A percentile compares a stretch with the other conserved stretches of the same genome.
phyloP scores from a whole-genome alignment of 2,797 vertebrate species.

The Eulemur mongoz region DNA sequence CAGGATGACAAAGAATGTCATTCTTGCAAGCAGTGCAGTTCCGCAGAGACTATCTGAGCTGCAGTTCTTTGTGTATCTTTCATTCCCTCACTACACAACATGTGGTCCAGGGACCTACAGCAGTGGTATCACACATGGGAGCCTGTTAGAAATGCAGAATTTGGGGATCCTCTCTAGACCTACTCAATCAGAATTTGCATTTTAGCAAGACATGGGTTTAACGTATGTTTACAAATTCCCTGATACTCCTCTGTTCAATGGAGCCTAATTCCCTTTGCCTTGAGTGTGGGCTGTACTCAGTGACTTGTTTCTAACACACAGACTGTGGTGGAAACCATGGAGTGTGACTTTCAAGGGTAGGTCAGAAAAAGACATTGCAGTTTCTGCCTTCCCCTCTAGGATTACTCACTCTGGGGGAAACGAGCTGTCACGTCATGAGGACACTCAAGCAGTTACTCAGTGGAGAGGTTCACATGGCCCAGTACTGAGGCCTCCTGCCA shows the following conservation, averaged over 20 bases:
- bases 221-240: background rate
- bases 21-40: background rate
- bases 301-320: background rate
- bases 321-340: background rate
- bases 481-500: background rate
- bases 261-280: background rate
- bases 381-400: background rate
- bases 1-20: background rate
- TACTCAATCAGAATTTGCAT: background rate
- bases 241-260: background rate
- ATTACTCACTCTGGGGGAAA: background rate
- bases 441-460: background rate
- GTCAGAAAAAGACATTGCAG: background rate
- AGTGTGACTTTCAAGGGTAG: background rate
- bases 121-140: background rate
- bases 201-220: background rate
- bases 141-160: background rate
- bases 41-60: background rate
- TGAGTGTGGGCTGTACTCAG: background rate
- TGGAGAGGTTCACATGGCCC: background rate
- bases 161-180: background rate
- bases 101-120: background rate
- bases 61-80: background rate
- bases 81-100: background rate
- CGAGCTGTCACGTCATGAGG: background rate